Percentiles rank a stretch among this genome's conserved stretches.
Conservation (phyloP, 1,140 invertebrate species). For the Caligus rogercresseyi region DNA sequence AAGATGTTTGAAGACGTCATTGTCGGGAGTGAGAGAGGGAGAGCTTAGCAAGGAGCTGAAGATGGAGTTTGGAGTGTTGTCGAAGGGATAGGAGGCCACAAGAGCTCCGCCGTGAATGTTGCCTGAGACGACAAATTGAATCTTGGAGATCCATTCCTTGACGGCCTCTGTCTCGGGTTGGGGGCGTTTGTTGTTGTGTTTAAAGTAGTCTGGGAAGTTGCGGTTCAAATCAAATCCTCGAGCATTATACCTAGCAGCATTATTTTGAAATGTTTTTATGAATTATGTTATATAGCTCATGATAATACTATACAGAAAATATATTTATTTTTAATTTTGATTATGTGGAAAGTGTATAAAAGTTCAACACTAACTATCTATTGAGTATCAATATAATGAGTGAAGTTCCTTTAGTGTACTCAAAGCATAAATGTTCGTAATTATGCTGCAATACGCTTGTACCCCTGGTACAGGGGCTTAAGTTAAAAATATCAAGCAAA, state of each 20-base stretch:
- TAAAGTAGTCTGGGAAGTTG: slow-evolving; percentile 83
- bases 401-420: too few species aligned
- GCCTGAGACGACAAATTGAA: slow-evolving; percentile 75
- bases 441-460: too few species aligned
- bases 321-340: too few species aligned
- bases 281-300: neutral
- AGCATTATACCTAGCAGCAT: slow-evolving; percentile 50
- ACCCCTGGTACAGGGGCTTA: too few species aligned
- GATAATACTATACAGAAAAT: neutral
- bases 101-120: slow-evolving; percentile 78
- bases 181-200: slow-evolving; percentile 56
- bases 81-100: slow-evolving; percentile 78
- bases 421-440: too few species aligned
- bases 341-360: neutral
- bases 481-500: too few species aligned
- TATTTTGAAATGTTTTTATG: slow-evolving; percentile 17
- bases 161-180: slow-evolving; percentile 86
- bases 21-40: slow-evolving; percentile 66
- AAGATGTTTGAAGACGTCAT: slow-evolving; percentile 78
- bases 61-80: slow-evolving; percentile 77
- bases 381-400: too few species aligned
- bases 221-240: slow-evolving; percentile 71
- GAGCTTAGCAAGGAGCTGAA: slow-evolving; percentile 31
- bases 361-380: neutral
- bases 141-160: slow-evolving; percentile 78